Evolutionary conservation across 2,113 vertebrate species (phyloP), one percentile per base, ranked within the genome.

Genomic region (Neolamprologus hecqui): DNA sequence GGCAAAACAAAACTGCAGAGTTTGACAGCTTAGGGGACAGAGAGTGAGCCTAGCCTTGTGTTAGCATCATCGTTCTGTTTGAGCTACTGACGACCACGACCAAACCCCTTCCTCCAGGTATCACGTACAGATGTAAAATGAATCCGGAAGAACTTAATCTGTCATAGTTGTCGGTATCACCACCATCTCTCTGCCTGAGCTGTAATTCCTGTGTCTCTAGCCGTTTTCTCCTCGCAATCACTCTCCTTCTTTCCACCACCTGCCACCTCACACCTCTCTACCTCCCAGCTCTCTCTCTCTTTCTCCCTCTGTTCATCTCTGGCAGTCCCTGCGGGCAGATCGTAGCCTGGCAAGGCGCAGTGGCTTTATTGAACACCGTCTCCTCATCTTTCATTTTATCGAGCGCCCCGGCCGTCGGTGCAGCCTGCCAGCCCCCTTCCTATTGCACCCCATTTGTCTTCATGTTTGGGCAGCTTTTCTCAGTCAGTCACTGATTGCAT

Each of bases 371-470:
- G 92, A 92, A 92, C 92, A 55, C 49, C 57, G 3, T 88, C 91
- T 90, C 79, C 90, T 94, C 91, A 93, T 94, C 92, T 84, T 86
- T 92, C 85, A 86, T 89, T 88, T 90, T 89, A 92, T 90, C 53
- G 90, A 92, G 89, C 86, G 84, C 77, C 82, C 35, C 60, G 37
- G 86, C 84, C 82, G 9, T 88, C 83, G 53, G 88, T 57, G 10
- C 81, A 58, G 82, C 87, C 93, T 91, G 91, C 84, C 84, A 83
- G 91, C 86, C 91, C 40, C 15, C 7, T 60, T 89, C 85, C 90
- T 91, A 84, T 84, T 79, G 88, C 93, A 89, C 73, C 88, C 82
- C 87, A 94, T 95, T 94, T 93, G 88, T 94, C 94, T 90, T 93
- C 88, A 91, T 94, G 92, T 93, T 93, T 63, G 53, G 84, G 81